Base-by-base conservation (phyloP, 2,797 vertebrate genomes). In the Atherinosoma microstoma region DNA sequence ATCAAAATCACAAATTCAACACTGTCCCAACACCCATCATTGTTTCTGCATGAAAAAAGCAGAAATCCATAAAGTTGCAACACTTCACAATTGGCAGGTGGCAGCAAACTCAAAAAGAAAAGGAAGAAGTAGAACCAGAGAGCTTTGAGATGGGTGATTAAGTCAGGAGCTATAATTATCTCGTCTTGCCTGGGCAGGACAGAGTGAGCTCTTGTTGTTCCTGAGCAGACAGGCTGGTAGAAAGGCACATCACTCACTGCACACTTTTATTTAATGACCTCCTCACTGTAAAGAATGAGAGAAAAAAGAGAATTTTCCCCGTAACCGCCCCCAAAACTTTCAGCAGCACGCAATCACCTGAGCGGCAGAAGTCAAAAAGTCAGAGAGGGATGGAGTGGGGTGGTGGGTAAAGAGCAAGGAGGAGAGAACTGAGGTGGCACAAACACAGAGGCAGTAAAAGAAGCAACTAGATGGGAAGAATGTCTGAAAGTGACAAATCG, bases 231-330 rank as follows among this genome's bases (percentile, higher is more conserved):
- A 67, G 75, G 75, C 79, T 87, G 82, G 83, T 90, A 84, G 76
- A 83, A 75, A 78, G 74, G 57, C 78, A 76, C 56, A 80, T 86
- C 89, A 88, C 86, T 88, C 87, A 84, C 73, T 80, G 77, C 90
- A 85, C 87, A 86, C 84, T 90, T 91, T 89, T 82, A 89, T 94
- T 93, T 93, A 93, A 94, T 92, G 84, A 90, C 76, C 89, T 84
- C 90, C 67, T 85, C 61, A 88, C 80, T 79, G 82, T 75, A 86
- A 77, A 87, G 84, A 88, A 87, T 83, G 78, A 84, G 75, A 10
- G 34, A 57, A 68, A 65, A 61, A 38, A 70, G 69, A 51, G 45
- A 75, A 67, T 63, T 86, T 84, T 88, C 78, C 77, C 67, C 85
- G 79, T 81, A 83, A 81, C 71, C 73, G 60, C 85, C 80, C 74